Evolutionary conservation across 2,797 vertebrate genomes (phyloP), one percentile per base, ranked within the genome.

Genomic region (Schizopygopsis malacanthus): DNA sequence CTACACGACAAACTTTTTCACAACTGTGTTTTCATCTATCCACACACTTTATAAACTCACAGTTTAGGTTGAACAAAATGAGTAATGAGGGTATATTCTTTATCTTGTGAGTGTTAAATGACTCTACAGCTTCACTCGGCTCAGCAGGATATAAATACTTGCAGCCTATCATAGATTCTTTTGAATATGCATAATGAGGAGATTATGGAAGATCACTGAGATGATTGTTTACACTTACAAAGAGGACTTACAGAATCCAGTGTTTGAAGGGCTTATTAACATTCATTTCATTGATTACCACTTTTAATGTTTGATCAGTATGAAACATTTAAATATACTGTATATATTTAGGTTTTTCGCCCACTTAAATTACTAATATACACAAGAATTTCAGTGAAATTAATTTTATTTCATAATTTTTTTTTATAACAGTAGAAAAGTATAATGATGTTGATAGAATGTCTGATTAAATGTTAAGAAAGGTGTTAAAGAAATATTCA

Each of bases 1-100:
- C 56, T 83, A 87, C 20, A 85, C 3, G 72, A 75, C 85, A 82
- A 79, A 80, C 39, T 18, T 61, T 37, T 50, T 41, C 69, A 7
- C 22, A 73, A 2, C 4, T 63, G n/a, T 41, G 7, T 12, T 72
- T 54, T 71, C 28, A 52, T 39, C 39, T 39, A 22, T 56, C 18
- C 54, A 7, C 16, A 52, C 5, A 54, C 3, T 12, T 37, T 28
- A 52, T 4, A 15, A 54, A 39, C 81, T 82, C n/a, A 82, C 81
- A 67, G 3, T 54, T 70, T 12, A 84, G 16, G 50, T 18, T 69
- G 75, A 79, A 70, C 20, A 71, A 70, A 33, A 85, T 45, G 4
- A 79, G 12, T 2, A 67, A 73, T 15, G 52, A 6, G 0, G 9
- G 25, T 71, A 71, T 12, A 47, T n/a, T 80, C 54, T 50, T 41